phyloP scores from a whole-genome alignment of 2,888 invertebrate genomes.

The Drosophila setosimentum region DNA sequence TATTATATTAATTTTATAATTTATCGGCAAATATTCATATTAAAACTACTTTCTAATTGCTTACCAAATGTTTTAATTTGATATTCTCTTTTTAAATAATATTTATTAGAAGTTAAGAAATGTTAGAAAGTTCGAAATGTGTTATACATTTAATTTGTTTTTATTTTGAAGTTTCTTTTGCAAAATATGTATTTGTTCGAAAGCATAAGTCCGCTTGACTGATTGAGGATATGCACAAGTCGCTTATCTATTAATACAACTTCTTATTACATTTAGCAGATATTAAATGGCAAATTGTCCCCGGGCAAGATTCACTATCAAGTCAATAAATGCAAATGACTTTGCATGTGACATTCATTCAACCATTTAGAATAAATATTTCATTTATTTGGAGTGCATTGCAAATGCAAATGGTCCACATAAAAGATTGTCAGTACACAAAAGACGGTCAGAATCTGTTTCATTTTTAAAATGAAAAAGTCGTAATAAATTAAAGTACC shows the following conservation, averaged over 20 bases:
- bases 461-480: slow-evolving; percentile 1
- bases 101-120: background rate
- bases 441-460: slow-evolving; percentile 8
- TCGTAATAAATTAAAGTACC: background rate
- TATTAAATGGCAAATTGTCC: slow-evolving; percentile 1
- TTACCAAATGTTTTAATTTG: background rate
- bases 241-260: background rate
- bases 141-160: no score
- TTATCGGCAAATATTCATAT: background rate
- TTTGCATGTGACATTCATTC: slow-evolving; percentile 14
- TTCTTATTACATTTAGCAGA: slow-evolving; percentile 1
- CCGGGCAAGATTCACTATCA: slow-evolving; percentile 13
- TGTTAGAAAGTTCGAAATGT: no score
- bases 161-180: background rate
- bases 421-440: slow-evolving; percentile 21
- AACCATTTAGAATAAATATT: slow-evolving; percentile 13
- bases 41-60: no score
- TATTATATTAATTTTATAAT: background rate
- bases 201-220: slow-evolving; percentile 12
- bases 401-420: slow-evolving; percentile 16
- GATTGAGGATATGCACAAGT: slow-evolving; percentile 6
- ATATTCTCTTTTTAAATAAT: background rate
- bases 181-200: background rate
- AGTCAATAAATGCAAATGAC: slow-evolving; percentile 34
- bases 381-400: slow-evolving; percentile 30